Conservation (phyloP, 2,888 invertebrate species). For the Philaethria dido region DNA sequence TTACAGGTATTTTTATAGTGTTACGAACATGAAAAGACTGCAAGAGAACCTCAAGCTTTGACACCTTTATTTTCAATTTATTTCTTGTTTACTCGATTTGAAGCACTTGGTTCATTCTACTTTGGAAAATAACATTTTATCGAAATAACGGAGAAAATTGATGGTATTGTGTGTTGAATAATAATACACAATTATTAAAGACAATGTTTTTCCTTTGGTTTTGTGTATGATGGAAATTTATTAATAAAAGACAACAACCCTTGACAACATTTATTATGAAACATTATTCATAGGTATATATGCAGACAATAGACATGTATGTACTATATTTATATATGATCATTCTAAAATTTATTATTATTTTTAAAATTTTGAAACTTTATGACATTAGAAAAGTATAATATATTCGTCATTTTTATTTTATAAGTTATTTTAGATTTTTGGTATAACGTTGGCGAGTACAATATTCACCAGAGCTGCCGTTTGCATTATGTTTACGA, state of each 20-base stretch:
- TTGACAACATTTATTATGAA: no score
- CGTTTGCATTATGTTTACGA: constrained; percentile 32
- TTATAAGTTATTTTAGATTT: background rate
- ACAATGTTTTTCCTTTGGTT: background rate
- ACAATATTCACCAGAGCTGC: constrained; percentile 23
- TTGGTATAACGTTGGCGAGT: background rate
- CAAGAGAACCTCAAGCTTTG: constrained; percentile 12
- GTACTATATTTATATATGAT: no score
- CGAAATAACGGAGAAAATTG: constrained; percentile 6
- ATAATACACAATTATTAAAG: background rate
- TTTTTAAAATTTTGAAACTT: no score
- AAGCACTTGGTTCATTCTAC: background rate
- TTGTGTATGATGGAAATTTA: no score
- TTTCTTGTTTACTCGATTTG: constrained; percentile 14
- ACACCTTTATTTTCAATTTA: constrained; percentile 27
- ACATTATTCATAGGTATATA: no score
- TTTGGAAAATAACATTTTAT: constrained; percentile 7
- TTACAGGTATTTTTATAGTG: constrained; percentile 5
- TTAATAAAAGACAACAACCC: no score
- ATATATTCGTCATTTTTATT: no score
- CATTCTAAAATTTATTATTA: no score
- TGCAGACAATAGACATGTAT: no score
- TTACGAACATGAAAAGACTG: constrained; percentile 15
- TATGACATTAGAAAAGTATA: no score
- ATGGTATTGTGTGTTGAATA: constrained; percentile 9